These are phyloP conservation scores for Crypturellus tataupa DNA, from an alignment of 2,797 vertebrate genomes.

Conservation along the genomic window DNA sequence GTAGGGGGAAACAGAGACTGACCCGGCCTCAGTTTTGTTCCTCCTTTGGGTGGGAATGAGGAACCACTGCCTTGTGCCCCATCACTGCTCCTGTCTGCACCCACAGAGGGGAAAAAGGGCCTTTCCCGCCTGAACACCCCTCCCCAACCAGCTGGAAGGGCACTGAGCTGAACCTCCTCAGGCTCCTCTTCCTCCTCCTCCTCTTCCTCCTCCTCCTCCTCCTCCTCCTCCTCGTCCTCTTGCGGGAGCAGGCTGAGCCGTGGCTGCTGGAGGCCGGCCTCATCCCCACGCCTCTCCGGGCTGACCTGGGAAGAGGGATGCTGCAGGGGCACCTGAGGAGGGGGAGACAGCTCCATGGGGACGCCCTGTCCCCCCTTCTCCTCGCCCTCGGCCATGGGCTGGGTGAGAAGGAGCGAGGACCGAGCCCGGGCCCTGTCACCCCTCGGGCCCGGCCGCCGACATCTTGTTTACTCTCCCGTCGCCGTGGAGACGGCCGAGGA, in stretches of 20 bases:
- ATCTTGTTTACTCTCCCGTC: conserved; percentile 69
- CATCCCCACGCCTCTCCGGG: background rate
- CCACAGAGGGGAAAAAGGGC: fast-evolving
- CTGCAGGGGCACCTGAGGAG: fast-evolving
- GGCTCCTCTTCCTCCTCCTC: conserved; percentile 42
- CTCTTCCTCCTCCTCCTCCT: background rate
- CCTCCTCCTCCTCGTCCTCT: background rate
- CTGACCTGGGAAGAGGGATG: fast-evolving
- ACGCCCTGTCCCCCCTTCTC: background rate
- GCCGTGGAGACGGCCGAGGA: background rate
- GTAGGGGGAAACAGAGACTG: background rate
- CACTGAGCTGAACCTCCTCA: conserved; percentile 65
- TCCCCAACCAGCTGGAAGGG: fast-evolving
- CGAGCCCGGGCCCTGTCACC: background rate
- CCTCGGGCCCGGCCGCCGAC: background rate
- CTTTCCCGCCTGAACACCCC: background rate
- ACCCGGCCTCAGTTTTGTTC: background rate
- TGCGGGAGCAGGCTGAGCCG: background rate
- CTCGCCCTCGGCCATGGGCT: background rate
- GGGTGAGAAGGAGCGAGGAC: fast-evolving
- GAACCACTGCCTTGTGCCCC: background rate
- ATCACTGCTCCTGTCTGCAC: fast-evolving
- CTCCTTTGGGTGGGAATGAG: background rate
- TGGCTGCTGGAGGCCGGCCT: background rate
- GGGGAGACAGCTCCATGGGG: background rate